These are phyloP conservation scores for Tympanuchus pallidicinctus DNA, from an alignment of 2,113 vertebrate genomes.

Conservation along the genomic window DNA sequence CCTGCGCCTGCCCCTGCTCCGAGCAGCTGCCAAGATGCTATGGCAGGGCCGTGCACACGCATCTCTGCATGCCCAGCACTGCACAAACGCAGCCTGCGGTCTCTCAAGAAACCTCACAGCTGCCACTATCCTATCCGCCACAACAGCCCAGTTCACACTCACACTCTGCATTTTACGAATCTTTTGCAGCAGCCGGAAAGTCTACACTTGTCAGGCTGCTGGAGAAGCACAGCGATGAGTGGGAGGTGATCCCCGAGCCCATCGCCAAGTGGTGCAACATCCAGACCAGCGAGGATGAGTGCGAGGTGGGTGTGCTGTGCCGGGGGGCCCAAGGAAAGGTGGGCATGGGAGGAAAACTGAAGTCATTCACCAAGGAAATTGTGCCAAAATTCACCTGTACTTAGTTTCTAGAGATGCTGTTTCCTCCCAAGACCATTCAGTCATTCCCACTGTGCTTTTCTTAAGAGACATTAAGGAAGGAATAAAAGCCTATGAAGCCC, in stretches of 20 bases:
- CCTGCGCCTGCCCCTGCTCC: not conserved
- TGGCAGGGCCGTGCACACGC: not conserved
- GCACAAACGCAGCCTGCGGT: fast-evolving
- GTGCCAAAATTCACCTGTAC: not conserved
- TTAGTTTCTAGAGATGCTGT: too few species aligned
- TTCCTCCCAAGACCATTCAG: not conserved
- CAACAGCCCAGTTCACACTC: not conserved
- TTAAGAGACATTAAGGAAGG: not conserved
- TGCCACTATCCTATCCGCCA: not conserved
- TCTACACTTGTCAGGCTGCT: slow-evolving; percentile 80
- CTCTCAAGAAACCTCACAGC: fast-evolving
- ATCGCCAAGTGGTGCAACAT: slow-evolving; percentile 86
- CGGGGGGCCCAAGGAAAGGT: not conserved
- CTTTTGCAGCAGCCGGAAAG: slow-evolving; percentile 77
- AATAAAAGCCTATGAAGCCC: not conserved
- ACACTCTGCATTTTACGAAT: fast-evolving
- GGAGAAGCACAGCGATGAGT: slow-evolving; percentile 76
- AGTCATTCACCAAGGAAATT: not conserved
- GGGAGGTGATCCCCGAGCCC: slow-evolving; percentile 82
- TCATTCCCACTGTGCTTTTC: not conserved
- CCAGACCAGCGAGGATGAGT: slow-evolving; percentile 70
- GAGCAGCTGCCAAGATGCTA: not conserved
- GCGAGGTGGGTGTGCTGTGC: slow-evolving; percentile 32
- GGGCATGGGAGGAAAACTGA: too few species aligned
- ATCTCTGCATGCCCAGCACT: fast-evolving